These are phyloP conservation scores for Atrichornis clamosus DNA, from an alignment of 2,113 vertebrate species.

Conservation along the genomic window DNA sequence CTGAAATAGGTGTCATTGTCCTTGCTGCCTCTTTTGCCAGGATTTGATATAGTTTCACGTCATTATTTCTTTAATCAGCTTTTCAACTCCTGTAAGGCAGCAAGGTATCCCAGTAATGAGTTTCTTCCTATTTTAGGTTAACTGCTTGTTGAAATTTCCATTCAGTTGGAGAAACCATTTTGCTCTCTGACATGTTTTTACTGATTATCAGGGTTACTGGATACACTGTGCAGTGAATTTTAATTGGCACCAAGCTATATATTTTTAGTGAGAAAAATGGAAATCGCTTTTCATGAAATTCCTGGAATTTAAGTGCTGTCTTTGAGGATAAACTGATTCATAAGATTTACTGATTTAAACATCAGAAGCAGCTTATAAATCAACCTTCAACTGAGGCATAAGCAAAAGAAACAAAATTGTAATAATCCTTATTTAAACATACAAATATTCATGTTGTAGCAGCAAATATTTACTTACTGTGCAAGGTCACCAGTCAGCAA, in stretches of 20 bases:
- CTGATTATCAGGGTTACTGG: conserved; percentile 74
- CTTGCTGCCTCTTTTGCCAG: neutral
- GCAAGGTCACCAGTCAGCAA: conserved; percentile 45
- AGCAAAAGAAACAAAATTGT: conserved; percentile 45
- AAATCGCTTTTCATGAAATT: conserved; percentile 44
- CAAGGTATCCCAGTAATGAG: conserved; percentile 67
- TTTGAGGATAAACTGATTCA: conserved; percentile 57
- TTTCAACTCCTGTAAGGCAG: conserved; percentile 67
- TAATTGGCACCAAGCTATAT: conserved; percentile 67
- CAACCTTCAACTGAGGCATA: conserved; percentile 54
- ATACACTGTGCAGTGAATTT: conserved; percentile 53
- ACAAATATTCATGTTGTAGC: conserved; percentile 46
- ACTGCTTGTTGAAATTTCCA: conserved; percentile 68
- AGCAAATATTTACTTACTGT: conserved; percentile 35
- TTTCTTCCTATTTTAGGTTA: conserved; percentile 70
- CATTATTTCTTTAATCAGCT: conserved; percentile 69
- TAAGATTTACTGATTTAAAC: conserved; percentile 49
- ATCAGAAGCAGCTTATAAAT: conserved; percentile 45
- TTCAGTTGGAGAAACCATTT: conserved; percentile 60
- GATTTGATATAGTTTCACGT: neutral
- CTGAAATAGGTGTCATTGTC: neutral
- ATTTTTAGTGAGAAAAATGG: conserved; percentile 60
- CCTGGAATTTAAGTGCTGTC: conserved; percentile 35
- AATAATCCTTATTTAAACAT: conserved; percentile 43
- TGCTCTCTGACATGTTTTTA: conserved; percentile 58